A percentile compares a stretch with the other conserved stretches of the same genome.
Conservation (phyloP, 2,797 vertebrate species). For the Simalia tracyae region DNA sequence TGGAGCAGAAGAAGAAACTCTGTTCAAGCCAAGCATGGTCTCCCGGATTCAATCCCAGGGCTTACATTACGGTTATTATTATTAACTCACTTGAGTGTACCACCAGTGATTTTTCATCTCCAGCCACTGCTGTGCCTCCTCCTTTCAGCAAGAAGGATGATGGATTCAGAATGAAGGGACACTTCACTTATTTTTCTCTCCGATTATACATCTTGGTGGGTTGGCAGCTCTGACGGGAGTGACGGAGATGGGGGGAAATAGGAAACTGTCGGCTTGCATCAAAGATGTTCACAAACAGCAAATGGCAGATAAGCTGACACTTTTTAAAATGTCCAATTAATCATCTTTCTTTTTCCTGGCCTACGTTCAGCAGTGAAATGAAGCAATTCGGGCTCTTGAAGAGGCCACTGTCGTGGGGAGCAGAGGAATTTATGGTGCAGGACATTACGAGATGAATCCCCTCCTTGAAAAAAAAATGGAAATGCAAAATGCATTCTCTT, state of each 20-base stretch:
- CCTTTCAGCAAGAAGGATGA: constrained; percentile 46
- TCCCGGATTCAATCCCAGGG: background rate
- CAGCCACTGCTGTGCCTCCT: constrained; percentile 20
- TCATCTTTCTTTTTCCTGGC: constrained; percentile 9
- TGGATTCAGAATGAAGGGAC: constrained; percentile 50
- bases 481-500: background rate
- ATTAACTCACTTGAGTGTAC: constrained; percentile 27
- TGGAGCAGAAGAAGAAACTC: background rate
- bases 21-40: too few species aligned
- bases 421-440: background rate
- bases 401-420: background rate
- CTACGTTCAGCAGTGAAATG: constrained; percentile 24
- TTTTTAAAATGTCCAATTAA: constrained; percentile 48
- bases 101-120: constrained; percentile 20
- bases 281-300: constrained; percentile 28
- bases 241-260: constrained; percentile 41
- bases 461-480: background rate
- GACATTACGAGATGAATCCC: background rate
- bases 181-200: constrained; percentile 52
- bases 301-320: constrained; percentile 46
- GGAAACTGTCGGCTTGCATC: constrained; percentile 11
- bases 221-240: constrained; percentile 51
- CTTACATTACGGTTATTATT: background rate
- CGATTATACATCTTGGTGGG: constrained; percentile 27
- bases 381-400: background rate